Conservation (phyloP, 2,888 invertebrate species). For the Heliconius ismenius region DNA sequence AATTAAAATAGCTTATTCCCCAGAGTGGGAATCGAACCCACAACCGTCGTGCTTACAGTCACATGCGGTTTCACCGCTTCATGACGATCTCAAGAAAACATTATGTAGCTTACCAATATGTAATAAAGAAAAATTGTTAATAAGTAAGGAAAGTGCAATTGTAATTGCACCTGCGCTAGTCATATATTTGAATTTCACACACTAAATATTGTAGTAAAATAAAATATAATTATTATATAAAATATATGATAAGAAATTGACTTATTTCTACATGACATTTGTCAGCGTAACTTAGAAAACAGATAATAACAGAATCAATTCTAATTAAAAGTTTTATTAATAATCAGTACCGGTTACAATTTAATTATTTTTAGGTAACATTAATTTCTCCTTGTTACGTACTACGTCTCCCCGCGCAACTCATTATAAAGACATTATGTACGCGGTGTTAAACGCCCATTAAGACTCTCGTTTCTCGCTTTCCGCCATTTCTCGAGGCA, state of each 20-base stretch:
- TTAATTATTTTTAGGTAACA: too few species aligned
- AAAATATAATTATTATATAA: not conserved
- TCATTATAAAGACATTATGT: not conserved
- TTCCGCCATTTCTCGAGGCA: too few species aligned
- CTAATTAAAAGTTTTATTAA: too few species aligned
- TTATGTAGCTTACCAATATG: slow-evolving; percentile 26
- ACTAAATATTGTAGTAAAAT: not conserved
- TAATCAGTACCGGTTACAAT: too few species aligned
- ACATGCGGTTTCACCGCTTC: too few species aligned
- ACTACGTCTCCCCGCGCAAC: not conserved
- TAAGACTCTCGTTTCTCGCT: too few species aligned
- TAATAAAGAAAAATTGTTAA: slow-evolving; percentile 34
- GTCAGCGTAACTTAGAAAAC: not conserved
- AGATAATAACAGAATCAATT: not conserved
- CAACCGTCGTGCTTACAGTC: too few species aligned
- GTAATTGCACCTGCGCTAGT: slow-evolving; percentile 31
- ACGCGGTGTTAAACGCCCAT: not conserved
- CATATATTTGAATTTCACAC: slow-evolving; percentile 20
- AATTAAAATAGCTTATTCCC: not conserved
- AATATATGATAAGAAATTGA: not conserved
- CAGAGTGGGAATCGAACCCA: too few species aligned
- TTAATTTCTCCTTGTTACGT: too few species aligned
- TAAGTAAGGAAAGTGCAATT: slow-evolving; percentile 35
- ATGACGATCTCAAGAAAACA: not conserved
- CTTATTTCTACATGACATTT: not conserved